These are phyloP conservation scores for Ptilodon capucinus DNA, from an alignment of 2,888 invertebrate genomes.

Conservation along the genomic window DNA sequence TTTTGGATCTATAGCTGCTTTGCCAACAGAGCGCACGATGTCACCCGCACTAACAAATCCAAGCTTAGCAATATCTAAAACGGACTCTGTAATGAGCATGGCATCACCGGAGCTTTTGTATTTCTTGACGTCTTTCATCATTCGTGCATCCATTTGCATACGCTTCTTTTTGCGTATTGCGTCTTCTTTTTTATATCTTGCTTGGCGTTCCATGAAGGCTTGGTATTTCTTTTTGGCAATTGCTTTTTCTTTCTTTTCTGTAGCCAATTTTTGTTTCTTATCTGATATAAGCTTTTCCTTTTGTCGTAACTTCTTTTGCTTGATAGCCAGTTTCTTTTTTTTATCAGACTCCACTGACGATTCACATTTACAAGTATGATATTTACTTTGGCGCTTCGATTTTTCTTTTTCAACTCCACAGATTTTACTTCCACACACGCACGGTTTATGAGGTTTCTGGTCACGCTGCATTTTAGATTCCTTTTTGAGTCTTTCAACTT, in stretches of 20 bases:
- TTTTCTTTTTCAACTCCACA: neutral
- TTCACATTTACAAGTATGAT: neutral
- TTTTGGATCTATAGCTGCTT: slow-evolving; percentile 30
- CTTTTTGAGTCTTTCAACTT: neutral
- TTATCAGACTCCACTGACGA: neutral
- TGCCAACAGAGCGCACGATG: slow-evolving; percentile 18
- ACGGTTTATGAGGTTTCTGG: neutral
- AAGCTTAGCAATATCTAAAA: slow-evolving; percentile 20
- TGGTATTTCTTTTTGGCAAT: neutral
- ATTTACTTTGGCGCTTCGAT: slow-evolving; percentile 3
- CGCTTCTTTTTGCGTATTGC: slow-evolving; percentile 15
- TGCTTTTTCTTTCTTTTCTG: slow-evolving; percentile 3
- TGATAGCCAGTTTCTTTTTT: neutral
- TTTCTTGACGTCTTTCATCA: slow-evolving; percentile 20
- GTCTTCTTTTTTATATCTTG: slow-evolving; percentile 19
- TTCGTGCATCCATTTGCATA: slow-evolving; percentile 11
- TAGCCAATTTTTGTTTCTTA: neutral
- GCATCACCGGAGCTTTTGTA: slow-evolving; percentile 21
- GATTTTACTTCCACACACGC: slow-evolving; percentile 1
- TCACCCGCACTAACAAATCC: slow-evolving; percentile 8
- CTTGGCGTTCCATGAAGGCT: slow-evolving; percentile 5
- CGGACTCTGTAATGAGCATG: slow-evolving; percentile 30
- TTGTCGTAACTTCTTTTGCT: neutral
- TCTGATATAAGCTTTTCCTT: neutral
- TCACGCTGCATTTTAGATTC: neutral